Conservation (phyloP, 2,113 vertebrate species). For the Sceloporus tristichus region DNA sequence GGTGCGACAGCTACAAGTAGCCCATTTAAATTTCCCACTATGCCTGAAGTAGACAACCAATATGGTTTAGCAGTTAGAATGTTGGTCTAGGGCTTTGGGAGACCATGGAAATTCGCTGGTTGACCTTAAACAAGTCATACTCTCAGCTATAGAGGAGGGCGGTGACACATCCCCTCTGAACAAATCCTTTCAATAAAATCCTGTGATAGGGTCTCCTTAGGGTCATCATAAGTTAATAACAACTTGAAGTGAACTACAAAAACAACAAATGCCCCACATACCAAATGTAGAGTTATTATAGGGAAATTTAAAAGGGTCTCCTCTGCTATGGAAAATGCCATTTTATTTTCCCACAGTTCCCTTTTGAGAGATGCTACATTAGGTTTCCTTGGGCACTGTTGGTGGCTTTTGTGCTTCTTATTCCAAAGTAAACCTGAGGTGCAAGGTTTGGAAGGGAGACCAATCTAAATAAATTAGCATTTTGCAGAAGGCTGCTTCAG, state of each 20-base stretch:
- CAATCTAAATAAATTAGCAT: neutral
- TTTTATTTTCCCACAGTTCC: neutral
- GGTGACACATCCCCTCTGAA: too few relatives aligned
- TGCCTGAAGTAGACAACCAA: too few relatives aligned
- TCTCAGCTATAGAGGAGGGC: too few relatives aligned
- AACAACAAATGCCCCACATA: too few relatives aligned
- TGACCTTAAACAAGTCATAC: too few relatives aligned
- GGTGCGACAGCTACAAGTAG: neutral
- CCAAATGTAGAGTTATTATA: neutral
- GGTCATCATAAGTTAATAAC: neutral
- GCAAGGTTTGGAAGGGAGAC: neutral
- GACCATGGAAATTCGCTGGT: too few relatives aligned
- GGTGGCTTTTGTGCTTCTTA: too few relatives aligned
- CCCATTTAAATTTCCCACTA: neutral
- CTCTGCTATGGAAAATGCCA: neutral
- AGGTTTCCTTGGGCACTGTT: neutral
- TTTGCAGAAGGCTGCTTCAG: too few relatives aligned
- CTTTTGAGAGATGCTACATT: neutral
- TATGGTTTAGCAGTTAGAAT: too few relatives aligned
- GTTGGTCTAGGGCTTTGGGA: too few relatives aligned
- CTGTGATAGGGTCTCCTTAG: neutral
- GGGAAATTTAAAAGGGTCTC: neutral
- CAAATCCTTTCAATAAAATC: neutral
- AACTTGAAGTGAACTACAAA: too few relatives aligned
- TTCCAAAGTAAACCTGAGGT: neutral